Base-by-base conservation (phyloP, 2,888 invertebrate genomes). In the Scotopteryx bipunctaria region DNA sequence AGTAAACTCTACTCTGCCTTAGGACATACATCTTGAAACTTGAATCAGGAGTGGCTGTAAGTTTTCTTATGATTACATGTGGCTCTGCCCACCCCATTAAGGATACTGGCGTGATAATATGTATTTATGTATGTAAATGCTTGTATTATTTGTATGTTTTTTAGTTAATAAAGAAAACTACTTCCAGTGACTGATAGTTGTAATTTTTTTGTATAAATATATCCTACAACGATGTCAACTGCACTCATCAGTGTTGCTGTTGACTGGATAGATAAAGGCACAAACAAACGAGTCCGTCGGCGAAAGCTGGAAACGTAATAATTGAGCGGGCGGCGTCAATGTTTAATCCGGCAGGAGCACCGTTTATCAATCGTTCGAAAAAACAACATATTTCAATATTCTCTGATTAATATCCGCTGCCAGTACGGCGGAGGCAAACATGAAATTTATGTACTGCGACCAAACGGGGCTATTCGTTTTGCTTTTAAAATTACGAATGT, bases 361-460 rank as follows among this genome's bases (percentile, higher is more conserved):
- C 86, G 88, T 89, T 87, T 86, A 88, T 90, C 89, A 89, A 89
- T 88, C 86, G 77, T 64, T 64, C 78, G 81, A 86, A 88, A 89
- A 90, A 90, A 89, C 88, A 89, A 88, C 90, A 89, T 86, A 90
- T 90, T 90, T 90, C 90, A 88, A 90, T 90, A 89, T 89, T 83
- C 87, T 77, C 87, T 89, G 90, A 90, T 89, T 90, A 89, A 90
- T 90, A 89, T 87, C 88, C 86, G 84, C 83, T 85, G 87, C 84
- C 86, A 84, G 89, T 79, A 79, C 81, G 81, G 85, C 73, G 81
- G 86, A 85, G 73, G 87, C 87, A 85, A 88, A 88, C 90, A 84
- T 78, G 81, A 83, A 88, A 90, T 90, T 90, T 89, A 90, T 90
- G 90, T 87, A 90, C 88, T 89, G 81, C 84, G 76, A 86, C 88